Evolutionary conservation across 2,113 vertebrate genomes (phyloP), one percentile per base, ranked within the genome.

Genomic region (Caranx melampygus): DNA sequence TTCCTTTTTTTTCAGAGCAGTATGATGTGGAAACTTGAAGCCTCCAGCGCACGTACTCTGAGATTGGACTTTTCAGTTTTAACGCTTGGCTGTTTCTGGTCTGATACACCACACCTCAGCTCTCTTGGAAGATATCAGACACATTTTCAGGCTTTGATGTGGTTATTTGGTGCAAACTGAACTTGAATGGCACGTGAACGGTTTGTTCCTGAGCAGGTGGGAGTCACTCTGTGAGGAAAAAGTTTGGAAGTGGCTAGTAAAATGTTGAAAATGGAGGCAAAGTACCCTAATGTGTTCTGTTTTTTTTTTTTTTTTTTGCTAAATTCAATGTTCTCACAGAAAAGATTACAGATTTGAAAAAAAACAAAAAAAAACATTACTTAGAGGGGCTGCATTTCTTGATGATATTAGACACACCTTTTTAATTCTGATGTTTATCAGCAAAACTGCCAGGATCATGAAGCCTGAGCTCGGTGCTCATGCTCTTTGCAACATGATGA

Each of bases 401-500:
- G 6, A 52, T 58, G 10, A 16, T 65, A 18, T 52, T 55, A 20
- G 21, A 35, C 18, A 33, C 33, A 51, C 13, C 37, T 60, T 60
- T 65, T 71, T 58, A 34, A 35, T 84, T 72, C 15, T 63, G 35
- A 61, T 21, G 45, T 66, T 80, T 78, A 49, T 58, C 37, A 15
- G 60, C 7, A 67, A 81, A 78, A 61, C 58, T 58, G 57, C 64
- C 61, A 55, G 68, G 47, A 52, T 47, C 79, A 65, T 78, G 66
- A 82, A 69, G 45, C 64, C 34, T 52, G 20, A 79, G 67, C 31
- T 20, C 61, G 9, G 37, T 60, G 35, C 81, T 86, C 52, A 74
- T 62, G 51, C 63, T 49, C 45, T 81, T 83, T 81, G 49, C 72
- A 78, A 60, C 74, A 84, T 69, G 75, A 82, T 76, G 71, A 81